A percentile compares a stretch with the other conserved stretches of the same genome.
These are phyloP conservation scores for Caenorhabditis elegans DNA, from an alignment of 1,140 invertebrate genomes.

Conservation along the genomic window WBcel235 BX284603.4:8259501-8260000, in stretches of 20 bases:
- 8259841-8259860: neutral
- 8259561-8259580: neutral
- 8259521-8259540: neutral
- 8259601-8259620: neutral
- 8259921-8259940: neutral
- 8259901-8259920: neutral
- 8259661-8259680: neutral
- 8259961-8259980: too few relatives aligned
- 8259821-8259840: neutral
- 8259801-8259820: neutral
- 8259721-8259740: neutral
- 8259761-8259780: too few relatives aligned
- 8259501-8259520: too few relatives aligned
- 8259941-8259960: neutral
- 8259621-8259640: constrained; percentile 6
- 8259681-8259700: neutral
- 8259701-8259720: neutral
- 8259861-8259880: neutral
- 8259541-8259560: neutral
- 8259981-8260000: neutral
- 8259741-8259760: neutral
- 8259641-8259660: too few relatives aligned
- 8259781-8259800: neutral
- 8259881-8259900: neutral
- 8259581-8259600: neutral